Evolutionary conservation across 2,888 invertebrate genomes (phyloP).

Genomic region (Eulithis prunata): DNA sequence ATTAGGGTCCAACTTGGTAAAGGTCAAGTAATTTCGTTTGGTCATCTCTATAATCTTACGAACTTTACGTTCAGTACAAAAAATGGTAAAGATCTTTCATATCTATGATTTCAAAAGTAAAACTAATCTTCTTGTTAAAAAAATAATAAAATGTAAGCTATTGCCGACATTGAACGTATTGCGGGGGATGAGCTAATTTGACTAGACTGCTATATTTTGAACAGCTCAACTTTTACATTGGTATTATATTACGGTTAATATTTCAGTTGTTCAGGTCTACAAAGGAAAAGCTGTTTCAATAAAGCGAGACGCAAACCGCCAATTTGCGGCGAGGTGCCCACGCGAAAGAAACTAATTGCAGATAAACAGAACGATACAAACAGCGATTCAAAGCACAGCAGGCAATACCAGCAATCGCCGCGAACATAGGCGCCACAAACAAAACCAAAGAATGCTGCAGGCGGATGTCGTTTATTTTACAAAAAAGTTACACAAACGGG

Average conservation of each 20-base stretch:
- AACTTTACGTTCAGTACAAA: too few species aligned
- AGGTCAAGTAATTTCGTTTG: constrained; percentile 21
- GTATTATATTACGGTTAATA: background rate
- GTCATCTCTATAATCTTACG: background rate
- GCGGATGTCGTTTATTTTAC: constrained; percentile 56
- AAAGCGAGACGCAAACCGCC: constrained; percentile 39
- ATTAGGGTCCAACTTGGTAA: constrained; percentile 50
- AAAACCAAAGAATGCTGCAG: constrained; percentile 55
- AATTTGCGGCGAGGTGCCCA: constrained; percentile 37
- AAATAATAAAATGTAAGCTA: too few species aligned
- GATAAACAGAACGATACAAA: constrained; percentile 43
- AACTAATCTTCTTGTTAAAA: too few species aligned
- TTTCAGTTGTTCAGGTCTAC: constrained; percentile 8
- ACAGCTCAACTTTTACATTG: background rate
- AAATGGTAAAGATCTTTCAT: too few species aligned
- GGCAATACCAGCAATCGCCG: constrained; percentile 57
- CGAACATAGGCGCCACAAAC: constrained; percentile 54
- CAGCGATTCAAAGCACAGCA: constrained; percentile 35
- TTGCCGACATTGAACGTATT: too few species aligned
- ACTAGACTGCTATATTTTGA: too few species aligned
- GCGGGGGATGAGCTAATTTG: too few species aligned
- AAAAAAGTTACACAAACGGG: constrained; percentile 51
- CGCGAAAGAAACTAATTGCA: constrained; percentile 37
- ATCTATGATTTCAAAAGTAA: too few species aligned
- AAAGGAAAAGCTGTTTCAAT: constrained; percentile 31